Evolutionary conservation across 2,797 vertebrate genomes (phyloP), one percentile per base, ranked within the genome.

Genomic region (Rhinogobio ventralis): DNA sequence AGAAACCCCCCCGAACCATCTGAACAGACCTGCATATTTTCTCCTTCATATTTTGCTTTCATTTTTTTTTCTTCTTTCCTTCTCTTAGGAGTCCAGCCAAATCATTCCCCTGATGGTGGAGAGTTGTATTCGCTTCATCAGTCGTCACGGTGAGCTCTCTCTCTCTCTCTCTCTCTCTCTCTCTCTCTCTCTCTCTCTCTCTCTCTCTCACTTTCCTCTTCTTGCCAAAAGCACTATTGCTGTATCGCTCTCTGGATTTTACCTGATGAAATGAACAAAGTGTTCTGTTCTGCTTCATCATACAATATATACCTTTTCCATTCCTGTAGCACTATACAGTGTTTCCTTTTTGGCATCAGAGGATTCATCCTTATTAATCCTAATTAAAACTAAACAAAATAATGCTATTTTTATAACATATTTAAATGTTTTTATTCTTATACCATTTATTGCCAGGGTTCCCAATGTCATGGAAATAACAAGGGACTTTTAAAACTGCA

Each of bases 121-220:
- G 94, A 99, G 98, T 95, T 99, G 98, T 93, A 98, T 99, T 91
- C 94, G 97, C 20, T 99, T 99, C 94, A 98, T 99, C 93, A 99
- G 97, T 95, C 96, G 96, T 86, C 97, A 99, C 1, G 97, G 98
- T 99, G 86, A 84, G 64, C 33, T 69, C 55, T 51, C 60, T 62
- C 28, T 46, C 51, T 39, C 64, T 76, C 69, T 69, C 55, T 51
- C 57, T 60, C 28, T 45, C 33, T 72, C 39, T 42, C 57, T n/a
- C 28, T 49, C 74, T 36, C 51, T 74, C 33, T 67, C 42, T 51
- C 49, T 30, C 36, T 57, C 67, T 36, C 30, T 67, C 42, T 76
- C 49, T 69, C 55, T 51, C 46, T 51, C 51, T 42, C 64, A 7
- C 46, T 30, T 7, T 71, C 51, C 17, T 17, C n/a, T 68, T 55